Base-by-base conservation (phyloP, 2,888 invertebrate genomes). In the Cerastis leucographa region DNA sequence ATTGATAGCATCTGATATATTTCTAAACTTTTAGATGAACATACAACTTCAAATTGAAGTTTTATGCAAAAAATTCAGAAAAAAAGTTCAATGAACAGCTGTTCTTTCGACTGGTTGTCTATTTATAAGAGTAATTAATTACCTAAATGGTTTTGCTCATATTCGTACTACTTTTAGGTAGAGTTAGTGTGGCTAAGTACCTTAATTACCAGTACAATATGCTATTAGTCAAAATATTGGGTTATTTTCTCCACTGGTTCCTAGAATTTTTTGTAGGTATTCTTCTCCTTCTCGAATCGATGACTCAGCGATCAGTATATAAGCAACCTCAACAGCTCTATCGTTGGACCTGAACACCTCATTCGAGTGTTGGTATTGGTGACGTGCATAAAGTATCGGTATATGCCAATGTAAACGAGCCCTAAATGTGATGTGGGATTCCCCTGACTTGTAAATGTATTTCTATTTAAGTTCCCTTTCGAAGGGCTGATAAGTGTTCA, bases 371-470 rank as follows among this genome's bases (percentile, higher is more conserved):
- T 19, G 19, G 29, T 29, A 29, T 29, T 59, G 59, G 9, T 61
- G 35, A 46, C 4, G 14, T 6, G 14, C 42, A 8, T 35, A n/a
- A n/a, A 17, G 17, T 69, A 22, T 71, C 44, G 9, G 19, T 14
- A 22, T 71, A 56, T 11, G 7, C 22, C 9, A 22, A 25, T 44
- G 42, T 81, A 44, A n/a, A 29, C 11, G 44, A 22, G 12, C 54
- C 19, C 14, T 64, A 49, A 62, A 54, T 42, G 6, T 46, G 46
- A 42, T 35, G 22, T 35, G 64, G 76, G 64, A 59, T 59, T 78
- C 35, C 83, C 83, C 64, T 59, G 19, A 56, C 19, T 49, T 35
- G 2, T 19, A 19, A 22, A 14, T 25, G 6, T 61, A 14, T 54
- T 54, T 54, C 40, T 25, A 29, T 65, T 82, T 82, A 42, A 17